Conservation (phyloP, 2,888 invertebrate genomes). For the Leucania comma region DNA sequence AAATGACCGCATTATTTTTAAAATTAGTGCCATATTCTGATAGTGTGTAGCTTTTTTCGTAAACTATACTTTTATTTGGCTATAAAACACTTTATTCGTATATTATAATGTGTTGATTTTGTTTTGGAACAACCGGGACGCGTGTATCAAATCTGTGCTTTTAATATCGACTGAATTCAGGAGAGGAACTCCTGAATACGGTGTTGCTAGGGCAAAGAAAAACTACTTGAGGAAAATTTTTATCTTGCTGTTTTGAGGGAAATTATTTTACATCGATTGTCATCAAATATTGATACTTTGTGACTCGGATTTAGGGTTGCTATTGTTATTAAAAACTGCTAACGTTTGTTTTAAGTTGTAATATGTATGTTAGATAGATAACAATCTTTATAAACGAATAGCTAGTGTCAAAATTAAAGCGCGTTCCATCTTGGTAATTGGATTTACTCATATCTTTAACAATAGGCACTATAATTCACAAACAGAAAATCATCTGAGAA, state of each 20-base stretch:
- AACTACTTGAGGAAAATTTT: background rate
- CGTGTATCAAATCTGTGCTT: conserved; percentile 58
- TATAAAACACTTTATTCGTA: conserved; percentile 20
- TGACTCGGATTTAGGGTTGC: accelerated
- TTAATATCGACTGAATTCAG: conserved; percentile 78
- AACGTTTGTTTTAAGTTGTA: too few relatives aligned
- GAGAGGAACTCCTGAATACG: conserved; percentile 40
- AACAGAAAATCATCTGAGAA: too few relatives aligned
- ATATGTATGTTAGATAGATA: too few relatives aligned
- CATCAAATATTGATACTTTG: too few relatives aligned
- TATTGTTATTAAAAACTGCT: background rate
- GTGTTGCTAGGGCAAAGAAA: conserved; percentile 34
- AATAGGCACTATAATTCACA: background rate
- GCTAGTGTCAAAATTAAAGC: conserved; percentile 24
- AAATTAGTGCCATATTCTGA: conserved; percentile 21
- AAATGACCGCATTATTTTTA: conserved; percentile 34
- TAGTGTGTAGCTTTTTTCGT: background rate
- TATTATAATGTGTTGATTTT: conserved; percentile 19
- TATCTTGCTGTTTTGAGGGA: background rate
- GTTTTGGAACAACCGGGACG: conserved; percentile 35
- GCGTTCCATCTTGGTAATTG: conserved; percentile 20
- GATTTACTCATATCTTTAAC: background rate
- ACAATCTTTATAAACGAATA: conserved; percentile 18
- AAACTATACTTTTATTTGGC: background rate
- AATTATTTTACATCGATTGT: background rate